phyloP scores from a whole-genome alignment of 2,113 vertebrate genomes.

The Caloenas nicobarica region DNA sequence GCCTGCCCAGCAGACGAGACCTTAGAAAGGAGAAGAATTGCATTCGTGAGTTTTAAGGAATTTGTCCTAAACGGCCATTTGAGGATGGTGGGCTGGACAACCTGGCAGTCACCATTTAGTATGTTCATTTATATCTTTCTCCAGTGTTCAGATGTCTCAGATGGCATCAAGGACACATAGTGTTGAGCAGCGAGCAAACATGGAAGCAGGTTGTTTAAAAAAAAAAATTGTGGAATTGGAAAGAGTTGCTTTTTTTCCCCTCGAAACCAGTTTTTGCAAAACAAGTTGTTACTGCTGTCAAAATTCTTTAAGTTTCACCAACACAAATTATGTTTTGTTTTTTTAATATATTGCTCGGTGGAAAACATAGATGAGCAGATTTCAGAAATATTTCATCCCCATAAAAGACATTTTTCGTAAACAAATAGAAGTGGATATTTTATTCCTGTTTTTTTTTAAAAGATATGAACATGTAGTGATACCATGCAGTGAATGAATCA shows the following conservation, averaged over 20 bases:
- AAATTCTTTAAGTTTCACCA: constrained; percentile 18
- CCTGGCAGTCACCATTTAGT: background rate
- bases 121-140: background rate
- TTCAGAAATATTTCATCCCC: constrained; percentile 40
- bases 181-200: background rate
- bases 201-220: background rate
- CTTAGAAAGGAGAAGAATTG: background rate
- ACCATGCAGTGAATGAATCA: background rate
- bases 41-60: background rate
- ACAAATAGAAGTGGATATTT: constrained; percentile 48
- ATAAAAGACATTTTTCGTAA: constrained; percentile 36
- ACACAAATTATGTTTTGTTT: background rate
- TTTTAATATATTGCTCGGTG: background rate
- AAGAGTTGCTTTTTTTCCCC: background rate
- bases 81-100: background rate
- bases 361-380: constrained; percentile 3
- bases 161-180: background rate
- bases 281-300: constrained; percentile 20
- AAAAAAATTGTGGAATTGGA: background rate
- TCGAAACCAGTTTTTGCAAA: background rate
- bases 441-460: constrained; percentile 34
- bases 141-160: background rate
- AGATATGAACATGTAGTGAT: background rate
- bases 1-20: background rate
- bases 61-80: background rate